Evolutionary conservation across 2,797 vertebrate species (phyloP).

Genomic region (Gobionotothen gibberifrons): DNA sequence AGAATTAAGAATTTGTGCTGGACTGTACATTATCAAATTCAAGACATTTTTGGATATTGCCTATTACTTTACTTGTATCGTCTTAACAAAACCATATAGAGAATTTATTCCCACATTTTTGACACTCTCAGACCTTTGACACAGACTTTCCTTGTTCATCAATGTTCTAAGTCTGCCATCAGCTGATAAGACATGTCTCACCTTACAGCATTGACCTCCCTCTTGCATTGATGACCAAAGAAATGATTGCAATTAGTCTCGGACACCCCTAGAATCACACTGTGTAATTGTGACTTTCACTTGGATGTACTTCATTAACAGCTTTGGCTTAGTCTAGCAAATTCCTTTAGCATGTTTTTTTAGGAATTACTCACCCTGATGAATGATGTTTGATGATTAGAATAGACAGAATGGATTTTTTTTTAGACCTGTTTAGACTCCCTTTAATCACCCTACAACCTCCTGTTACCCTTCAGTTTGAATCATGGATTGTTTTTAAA

Average conservation of each 20-base stretch:
- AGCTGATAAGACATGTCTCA: neutral
- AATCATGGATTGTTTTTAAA: slow-evolving; percentile 20
- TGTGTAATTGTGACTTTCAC: slow-evolving; percentile 31
- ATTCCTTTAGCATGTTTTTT: slow-evolving; percentile 30
- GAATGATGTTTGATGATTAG: slow-evolving; percentile 6
- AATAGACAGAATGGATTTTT: neutral
- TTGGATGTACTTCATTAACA: slow-evolving; percentile 9
- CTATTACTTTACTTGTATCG: neutral
- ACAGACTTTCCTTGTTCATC: neutral
- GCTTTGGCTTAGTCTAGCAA: slow-evolving; percentile 14
- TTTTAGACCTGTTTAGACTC: neutral
- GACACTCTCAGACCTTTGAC: neutral
- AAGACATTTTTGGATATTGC: neutral
- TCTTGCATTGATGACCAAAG: slow-evolving; percentile 1
- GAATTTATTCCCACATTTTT: neutral
- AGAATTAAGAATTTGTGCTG: neutral
- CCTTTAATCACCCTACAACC: slow-evolving; percentile 11
- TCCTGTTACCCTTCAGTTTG: slow-evolving; percentile 9
- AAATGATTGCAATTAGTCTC: neutral
- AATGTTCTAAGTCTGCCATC: neutral
- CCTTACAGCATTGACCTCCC: neutral
- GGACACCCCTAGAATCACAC: slow-evolving; percentile 13
- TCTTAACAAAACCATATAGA: neutral
- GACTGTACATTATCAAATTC: neutral
- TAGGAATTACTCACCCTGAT: neutral